A percentile compares a stretch with the other conserved stretches of the same genome.
Conservation (phyloP, 2,888 invertebrate genomes). For the Mechanitis mazaeus region DNA sequence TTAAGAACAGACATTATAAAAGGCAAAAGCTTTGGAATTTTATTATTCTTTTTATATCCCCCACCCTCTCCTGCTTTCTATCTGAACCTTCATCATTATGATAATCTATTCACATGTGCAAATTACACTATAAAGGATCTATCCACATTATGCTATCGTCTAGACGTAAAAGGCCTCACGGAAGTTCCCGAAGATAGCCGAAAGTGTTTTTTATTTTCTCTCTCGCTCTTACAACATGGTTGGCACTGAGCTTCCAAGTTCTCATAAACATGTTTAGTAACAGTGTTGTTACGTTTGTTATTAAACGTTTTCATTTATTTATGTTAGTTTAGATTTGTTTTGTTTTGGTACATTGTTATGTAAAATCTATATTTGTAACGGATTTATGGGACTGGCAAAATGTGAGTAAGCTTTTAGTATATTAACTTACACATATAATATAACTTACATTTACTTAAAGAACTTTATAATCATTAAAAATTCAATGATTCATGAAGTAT, state of each 20-base stretch:
- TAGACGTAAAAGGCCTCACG: slow-evolving; percentile 46
- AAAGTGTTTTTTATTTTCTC: slow-evolving; percentile 60
- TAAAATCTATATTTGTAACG: neutral
- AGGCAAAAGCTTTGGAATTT: too few species aligned
- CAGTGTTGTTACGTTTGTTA: slow-evolving; percentile 47
- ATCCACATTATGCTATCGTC: slow-evolving; percentile 43
- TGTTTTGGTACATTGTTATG: slow-evolving; percentile 17
- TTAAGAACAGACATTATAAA: too few species aligned
- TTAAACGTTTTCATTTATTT: slow-evolving; percentile 53
- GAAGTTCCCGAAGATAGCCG: slow-evolving; percentile 59
- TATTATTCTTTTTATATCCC: too few species aligned
- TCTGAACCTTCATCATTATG: neutral
- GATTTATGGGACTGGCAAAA: neutral
- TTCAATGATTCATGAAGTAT: too few species aligned
- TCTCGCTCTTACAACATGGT: slow-evolving; percentile 57
- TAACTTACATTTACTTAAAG: too few species aligned
- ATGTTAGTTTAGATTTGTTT: slow-evolving; percentile 40
- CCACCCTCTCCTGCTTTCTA: too few species aligned
- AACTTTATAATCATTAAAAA: too few species aligned
- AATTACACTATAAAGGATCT: slow-evolving; percentile 4
- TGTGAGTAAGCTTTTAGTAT: neutral
- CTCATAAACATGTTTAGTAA: slow-evolving; percentile 37
- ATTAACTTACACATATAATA: too few species aligned
- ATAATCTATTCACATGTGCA: slow-evolving; percentile 1
- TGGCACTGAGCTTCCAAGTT: slow-evolving; percentile 42